These are phyloP conservation scores for Tachysurus vachellii DNA, from an alignment of 2,113 vertebrate genomes.

Conservation along the genomic window DNA sequence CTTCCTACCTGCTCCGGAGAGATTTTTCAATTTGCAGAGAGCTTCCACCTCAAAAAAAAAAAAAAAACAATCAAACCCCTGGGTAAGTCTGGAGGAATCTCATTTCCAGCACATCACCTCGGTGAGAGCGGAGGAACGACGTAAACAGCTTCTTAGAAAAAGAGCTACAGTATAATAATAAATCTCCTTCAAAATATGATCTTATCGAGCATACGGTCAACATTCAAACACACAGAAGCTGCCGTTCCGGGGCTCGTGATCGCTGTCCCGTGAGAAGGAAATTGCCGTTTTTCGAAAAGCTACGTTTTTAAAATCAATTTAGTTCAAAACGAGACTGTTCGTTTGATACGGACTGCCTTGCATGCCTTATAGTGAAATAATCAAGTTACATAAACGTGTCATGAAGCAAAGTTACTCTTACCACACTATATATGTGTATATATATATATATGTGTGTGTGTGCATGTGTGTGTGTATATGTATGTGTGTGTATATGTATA, in stretches of 20 bases:
- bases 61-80: not conserved
- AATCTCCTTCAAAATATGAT: not conserved
- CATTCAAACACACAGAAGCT: not conserved
- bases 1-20: not conserved
- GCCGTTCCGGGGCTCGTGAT: not conserved
- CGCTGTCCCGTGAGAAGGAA: not conserved
- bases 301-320: not conserved
- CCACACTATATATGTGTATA: not conserved
- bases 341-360: not conserved
- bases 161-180: not conserved
- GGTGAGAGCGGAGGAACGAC: not conserved
- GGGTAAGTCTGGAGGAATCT: not conserved
- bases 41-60: not conserved
- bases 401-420: not conserved
- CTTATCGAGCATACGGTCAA: not conserved
- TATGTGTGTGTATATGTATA: no score
- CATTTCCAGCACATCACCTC: constrained; percentile 9
- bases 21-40: not conserved
- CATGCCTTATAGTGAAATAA: not conserved
- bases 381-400: not conserved
- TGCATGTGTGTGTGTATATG: no score
- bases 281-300: not conserved
- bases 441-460: no score
- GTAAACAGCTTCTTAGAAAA: not conserved
- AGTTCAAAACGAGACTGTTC: not conserved